Evolutionary conservation across 2,888 invertebrate genomes (phyloP).

Genomic region (Drosophila mimica): DNA sequence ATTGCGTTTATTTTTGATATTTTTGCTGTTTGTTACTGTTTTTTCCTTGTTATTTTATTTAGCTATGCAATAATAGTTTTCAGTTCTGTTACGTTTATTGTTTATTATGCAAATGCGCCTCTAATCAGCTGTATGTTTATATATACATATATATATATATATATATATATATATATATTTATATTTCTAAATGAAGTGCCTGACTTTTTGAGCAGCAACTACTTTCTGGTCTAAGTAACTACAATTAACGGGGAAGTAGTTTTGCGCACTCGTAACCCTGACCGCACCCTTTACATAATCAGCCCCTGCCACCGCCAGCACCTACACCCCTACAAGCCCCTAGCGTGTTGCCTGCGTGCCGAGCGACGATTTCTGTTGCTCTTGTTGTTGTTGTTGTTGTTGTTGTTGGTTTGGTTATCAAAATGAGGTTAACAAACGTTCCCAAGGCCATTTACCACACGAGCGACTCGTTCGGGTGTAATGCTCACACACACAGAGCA

Average conservation of each 20-base stretch:
- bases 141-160: neutral
- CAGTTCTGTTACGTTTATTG: neutral
- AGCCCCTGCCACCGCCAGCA: neutral
- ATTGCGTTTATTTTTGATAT: slow-evolving; percentile 6
- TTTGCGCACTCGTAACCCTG: slow-evolving; percentile 47
- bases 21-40: neutral
- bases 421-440: slow-evolving; percentile 78
- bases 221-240: slow-evolving; percentile 23
- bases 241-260: slow-evolving; percentile 13
- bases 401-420: slow-evolving; percentile 71
- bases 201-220: slow-evolving; percentile 9
- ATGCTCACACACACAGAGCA: slow-evolving; percentile 35
- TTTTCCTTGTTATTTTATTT: neutral
- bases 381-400: slow-evolving; percentile 13
- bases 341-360: slow-evolving; percentile 62
- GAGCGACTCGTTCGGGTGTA: slow-evolving; percentile 38
- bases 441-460: slow-evolving; percentile 76
- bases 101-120: neutral
- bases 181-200: neutral
- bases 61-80: neutral
- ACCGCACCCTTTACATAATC: slow-evolving; percentile 57
- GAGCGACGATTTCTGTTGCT: slow-evolving; percentile 56
- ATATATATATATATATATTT: neutral
- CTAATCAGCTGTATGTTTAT: neutral
- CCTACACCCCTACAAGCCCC: slow-evolving; percentile 3